Base-by-base conservation (phyloP, 2,797 vertebrate species). In the Carduelis carduelis region DNA sequence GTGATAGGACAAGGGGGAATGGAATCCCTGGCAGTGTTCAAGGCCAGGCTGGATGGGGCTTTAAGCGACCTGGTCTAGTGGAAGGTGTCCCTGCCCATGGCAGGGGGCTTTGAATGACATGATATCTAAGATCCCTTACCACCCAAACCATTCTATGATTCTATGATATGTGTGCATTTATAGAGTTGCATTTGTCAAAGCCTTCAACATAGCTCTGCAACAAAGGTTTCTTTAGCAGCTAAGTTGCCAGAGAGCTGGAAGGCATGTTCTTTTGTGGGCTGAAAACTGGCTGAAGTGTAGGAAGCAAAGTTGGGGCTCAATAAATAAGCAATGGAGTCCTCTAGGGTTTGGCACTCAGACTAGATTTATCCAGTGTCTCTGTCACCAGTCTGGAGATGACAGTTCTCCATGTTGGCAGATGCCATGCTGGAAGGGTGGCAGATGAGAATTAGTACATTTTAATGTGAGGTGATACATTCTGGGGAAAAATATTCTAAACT, bases 111-210 rank as follows among this genome's bases (percentile, higher is more conserved):
- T 2, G 9, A 63, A 56, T 14, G 21, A 69, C 5, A 13, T 26
- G 28, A 30, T 37, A 20, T 49, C n/a, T 44, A 37, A 55, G 35
- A n/a, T n/a, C 23, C 23, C 20, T 63, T 83, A 37, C 28, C 37
- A 50, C n/a, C 2, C 28, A 57, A 63, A 64, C 24, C 14, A 23
- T 37, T 76, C 43, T 28, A 21, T 26, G 28, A 22, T 56, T 70
- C 20, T 56, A 16, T 56, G 13, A 26, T 50, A 64, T 9, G 2
- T 26, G 50, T 14, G 23, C 37, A 55, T 77, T 90, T 59, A 47
- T 23, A 50, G 22, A 47, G n/a, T 26, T 75, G 30, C n/a, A 53
- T 76, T 84, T 84, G 46, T 64, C 50, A 92, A 88, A 89, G 37
- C 30, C 23, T 79, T 69, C 24, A 9, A 50, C 72, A 55, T 8